These are phyloP conservation scores for Cryptomyrus ogoouensis DNA, from an alignment of 2,113 vertebrate species.

Conservation along the genomic window DNA sequence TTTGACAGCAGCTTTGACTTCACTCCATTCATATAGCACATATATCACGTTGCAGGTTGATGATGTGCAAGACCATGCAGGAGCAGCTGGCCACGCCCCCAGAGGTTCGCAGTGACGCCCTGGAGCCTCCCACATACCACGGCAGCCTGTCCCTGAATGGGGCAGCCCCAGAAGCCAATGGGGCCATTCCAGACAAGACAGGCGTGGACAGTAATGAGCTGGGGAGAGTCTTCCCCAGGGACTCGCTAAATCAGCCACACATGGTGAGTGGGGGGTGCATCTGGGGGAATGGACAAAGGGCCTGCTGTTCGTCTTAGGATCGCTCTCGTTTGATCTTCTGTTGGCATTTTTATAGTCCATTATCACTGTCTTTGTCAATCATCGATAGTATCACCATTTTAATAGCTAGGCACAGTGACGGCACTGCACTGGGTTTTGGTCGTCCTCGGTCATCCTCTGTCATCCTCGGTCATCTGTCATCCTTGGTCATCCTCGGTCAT, in stretches of 20 bases:
- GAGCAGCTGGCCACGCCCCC: conserved; percentile 65
- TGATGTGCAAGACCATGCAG: conserved; percentile 66
- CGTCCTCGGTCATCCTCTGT: neutral
- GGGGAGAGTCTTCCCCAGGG: conserved; percentile 59
- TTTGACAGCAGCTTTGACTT: neutral
- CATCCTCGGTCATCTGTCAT: neutral
- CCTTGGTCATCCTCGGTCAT: neutral
- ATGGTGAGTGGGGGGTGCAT: conserved; percentile 42
- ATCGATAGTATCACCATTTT: neutral
- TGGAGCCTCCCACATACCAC: neutral
- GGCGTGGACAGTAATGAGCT: conserved; percentile 58
- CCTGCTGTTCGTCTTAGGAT: neutral
- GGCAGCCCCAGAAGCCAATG: conserved; percentile 34
- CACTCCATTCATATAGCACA: neutral
- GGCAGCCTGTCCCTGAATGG: conserved; percentile 45
- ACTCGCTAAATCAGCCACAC: conserved; percentile 38
- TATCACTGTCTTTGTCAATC: neutral
- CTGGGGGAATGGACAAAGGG: neutral
- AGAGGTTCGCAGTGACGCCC: conserved; percentile 46
- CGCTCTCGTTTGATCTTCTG: neutral
- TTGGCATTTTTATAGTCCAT: neutral
- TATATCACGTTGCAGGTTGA: conserved; percentile 52
- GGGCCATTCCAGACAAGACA: conserved; percentile 41
- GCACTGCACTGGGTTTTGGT: neutral
- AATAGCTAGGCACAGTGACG: neutral